Evolutionary conservation across 2,797 vertebrate genomes (phyloP).

Genomic region (Neomorphus geoffroyi): DNA sequence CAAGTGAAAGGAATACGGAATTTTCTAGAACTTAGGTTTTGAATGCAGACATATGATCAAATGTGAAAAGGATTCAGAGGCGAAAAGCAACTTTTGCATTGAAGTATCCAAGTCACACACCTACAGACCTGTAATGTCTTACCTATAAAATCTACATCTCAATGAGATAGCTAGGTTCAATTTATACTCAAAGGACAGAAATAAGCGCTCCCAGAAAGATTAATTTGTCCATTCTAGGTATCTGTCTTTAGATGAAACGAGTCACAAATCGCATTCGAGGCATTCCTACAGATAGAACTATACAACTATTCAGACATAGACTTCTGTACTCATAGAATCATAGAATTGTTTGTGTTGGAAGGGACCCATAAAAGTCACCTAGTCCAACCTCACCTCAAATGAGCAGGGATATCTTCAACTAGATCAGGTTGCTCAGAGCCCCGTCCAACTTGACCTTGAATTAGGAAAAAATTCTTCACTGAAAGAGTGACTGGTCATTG

Average conservation of each 20-base stretch:
- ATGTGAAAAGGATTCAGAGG: neutral
- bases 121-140: neutral
- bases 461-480: too few species aligned
- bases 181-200: neutral
- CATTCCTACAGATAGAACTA: neutral
- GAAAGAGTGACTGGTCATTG: too few species aligned
- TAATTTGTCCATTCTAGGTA: neutral
- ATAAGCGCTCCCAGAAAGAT: neutral
- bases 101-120: neutral
- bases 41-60: neutral
- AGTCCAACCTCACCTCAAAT: accelerated
- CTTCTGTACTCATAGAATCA: neutral
- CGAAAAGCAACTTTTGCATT: neutral
- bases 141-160: neutral
- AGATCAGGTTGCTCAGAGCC: neutral
- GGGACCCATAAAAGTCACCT: neutral
- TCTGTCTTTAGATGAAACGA: neutral
- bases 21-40: neutral
- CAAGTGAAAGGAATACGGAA: neutral
- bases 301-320: neutral
- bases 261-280: neutral
- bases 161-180: neutral
- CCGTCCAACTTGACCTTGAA: neutral
- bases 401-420: neutral
- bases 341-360: neutral